phyloP scores from a whole-genome alignment of 30 jellyfish, hydroid and myxozoan species.

The Hydractinia echinata region DNA sequence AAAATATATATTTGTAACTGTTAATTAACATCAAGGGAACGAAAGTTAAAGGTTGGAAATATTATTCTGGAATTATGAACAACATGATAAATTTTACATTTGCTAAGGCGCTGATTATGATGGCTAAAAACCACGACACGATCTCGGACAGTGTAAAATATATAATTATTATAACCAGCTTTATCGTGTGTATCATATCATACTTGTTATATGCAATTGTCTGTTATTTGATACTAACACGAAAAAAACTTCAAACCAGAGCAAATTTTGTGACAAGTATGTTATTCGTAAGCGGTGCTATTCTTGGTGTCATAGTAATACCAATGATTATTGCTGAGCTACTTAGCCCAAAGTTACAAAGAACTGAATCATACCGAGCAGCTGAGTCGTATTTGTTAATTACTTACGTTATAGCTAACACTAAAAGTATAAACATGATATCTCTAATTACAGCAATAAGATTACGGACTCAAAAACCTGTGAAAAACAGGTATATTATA shows the following conservation, averaged over 20 bases:
- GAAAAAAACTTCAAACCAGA: neutral
- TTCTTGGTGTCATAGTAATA: neutral
- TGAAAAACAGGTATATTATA: neutral
- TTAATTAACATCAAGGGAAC: too few relatives aligned
- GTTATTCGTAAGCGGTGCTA: neutral
- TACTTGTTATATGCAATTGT: neutral
- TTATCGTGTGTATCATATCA: neutral
- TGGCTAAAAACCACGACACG: too few relatives aligned
- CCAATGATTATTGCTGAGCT: slow-evolving; percentile 5
- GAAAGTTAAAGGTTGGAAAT: too few relatives aligned
- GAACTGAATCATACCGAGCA: neutral
- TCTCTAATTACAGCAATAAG: neutral
- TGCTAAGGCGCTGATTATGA: too few relatives aligned
- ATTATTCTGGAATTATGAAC: too few relatives aligned
- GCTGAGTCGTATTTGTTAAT: neutral
- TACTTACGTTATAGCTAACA: neutral
- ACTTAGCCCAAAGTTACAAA: neutral
- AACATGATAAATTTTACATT: too few relatives aligned
- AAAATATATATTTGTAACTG: too few relatives aligned
- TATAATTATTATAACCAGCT: neutral
- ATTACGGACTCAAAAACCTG: neutral
- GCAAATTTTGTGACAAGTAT: neutral
- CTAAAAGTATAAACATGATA: neutral
- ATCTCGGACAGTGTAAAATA: neutral
- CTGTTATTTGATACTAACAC: neutral